Conservation (phyloP, 2,888 invertebrate genomes). For the Drosophila gaucha region DNA sequence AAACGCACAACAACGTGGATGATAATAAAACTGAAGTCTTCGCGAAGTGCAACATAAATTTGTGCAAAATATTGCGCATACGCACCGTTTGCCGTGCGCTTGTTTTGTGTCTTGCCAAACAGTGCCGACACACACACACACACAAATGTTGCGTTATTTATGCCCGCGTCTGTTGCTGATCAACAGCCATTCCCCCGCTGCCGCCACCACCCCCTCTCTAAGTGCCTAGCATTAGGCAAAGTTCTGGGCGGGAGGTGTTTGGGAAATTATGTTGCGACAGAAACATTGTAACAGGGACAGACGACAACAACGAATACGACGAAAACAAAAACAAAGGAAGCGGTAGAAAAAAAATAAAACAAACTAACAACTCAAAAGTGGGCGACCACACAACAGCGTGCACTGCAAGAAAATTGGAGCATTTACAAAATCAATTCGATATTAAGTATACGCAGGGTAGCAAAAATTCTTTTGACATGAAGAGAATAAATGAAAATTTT, state of each 20-base stretch:
- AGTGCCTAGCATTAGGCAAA: constrained; percentile 16
- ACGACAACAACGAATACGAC: constrained; percentile 41
- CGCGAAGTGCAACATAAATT: constrained; percentile 80
- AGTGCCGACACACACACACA: constrained; percentile 37
- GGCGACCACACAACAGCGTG: constrained; percentile 71
- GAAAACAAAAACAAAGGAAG: constrained; percentile 61
- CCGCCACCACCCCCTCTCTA: not conserved
- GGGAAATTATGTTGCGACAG: constrained; percentile 57
- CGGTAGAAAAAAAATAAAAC: constrained; percentile 23
- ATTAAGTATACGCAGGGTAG: not conserved
- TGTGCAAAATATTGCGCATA: constrained; percentile 73
- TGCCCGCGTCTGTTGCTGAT: constrained; percentile 55
- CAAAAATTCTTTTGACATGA: no score
- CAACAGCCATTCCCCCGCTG: not conserved
- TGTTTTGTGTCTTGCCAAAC: constrained; percentile 49
- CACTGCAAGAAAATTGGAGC: constrained; percentile 49
- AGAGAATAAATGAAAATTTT: no score
- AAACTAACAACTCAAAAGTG: constrained; percentile 55
- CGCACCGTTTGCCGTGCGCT: constrained; percentile 57
- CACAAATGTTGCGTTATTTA: constrained; percentile 67
- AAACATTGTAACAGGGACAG: constrained; percentile 72
- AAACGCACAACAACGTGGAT: constrained; percentile 40
- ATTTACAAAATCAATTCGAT: no score
- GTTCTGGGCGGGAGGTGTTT: constrained; percentile 15
- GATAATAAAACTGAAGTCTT: constrained; percentile 76